Base-by-base conservation (phyloP, 2,797 vertebrate species). In the Acanthopagrus latus region DNA sequence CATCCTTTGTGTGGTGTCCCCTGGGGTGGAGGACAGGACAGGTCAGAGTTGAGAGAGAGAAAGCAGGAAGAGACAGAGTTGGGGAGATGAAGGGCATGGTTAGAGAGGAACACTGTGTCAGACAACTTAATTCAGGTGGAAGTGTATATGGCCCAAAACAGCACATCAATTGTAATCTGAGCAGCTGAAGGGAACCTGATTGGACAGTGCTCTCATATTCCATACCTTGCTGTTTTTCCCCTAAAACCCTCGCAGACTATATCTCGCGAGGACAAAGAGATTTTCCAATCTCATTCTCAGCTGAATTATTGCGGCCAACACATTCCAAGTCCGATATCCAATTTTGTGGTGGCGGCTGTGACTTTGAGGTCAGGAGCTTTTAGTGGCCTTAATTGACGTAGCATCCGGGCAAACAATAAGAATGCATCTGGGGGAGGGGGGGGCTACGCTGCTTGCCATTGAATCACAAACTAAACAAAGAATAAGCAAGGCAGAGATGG, bases 1-100 rank as follows among this genome's bases (percentile, higher is more conserved):
- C 98, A 99, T 99, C 97, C 99, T 99, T 96, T 98, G 98, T 97
- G 97, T 97, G 97, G 97, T 98, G 96, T 99, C 98, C 98, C 98
- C 98, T 99, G 95, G 1, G 91, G 92, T 18, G 75, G 68, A 73
- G 84, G 65, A 87, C 23, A 84, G 71, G 72, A 84, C 56, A 72
- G 73, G 85, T 58, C 20, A 77, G 64, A 84, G 76, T 71, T 60
- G 64, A 88, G 73, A 71, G 68, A 64, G 12, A 71, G 64, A 59
- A 63, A 79, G 63, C 1, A 71, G 58, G 51, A 74, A 11, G 58
- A 60, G 38, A 65, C 38, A 84, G 60, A 74, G 68, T 75, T 27
- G 48, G 44, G 44, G 23, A 25, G 51, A 78, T 5, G 27, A 73
- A 66, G 52, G 33, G 64, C 76, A 47, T 20, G 20, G 33, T 12